Conservation (phyloP, 2,888 invertebrate genomes). For the Cephonodes hylas region DNA sequence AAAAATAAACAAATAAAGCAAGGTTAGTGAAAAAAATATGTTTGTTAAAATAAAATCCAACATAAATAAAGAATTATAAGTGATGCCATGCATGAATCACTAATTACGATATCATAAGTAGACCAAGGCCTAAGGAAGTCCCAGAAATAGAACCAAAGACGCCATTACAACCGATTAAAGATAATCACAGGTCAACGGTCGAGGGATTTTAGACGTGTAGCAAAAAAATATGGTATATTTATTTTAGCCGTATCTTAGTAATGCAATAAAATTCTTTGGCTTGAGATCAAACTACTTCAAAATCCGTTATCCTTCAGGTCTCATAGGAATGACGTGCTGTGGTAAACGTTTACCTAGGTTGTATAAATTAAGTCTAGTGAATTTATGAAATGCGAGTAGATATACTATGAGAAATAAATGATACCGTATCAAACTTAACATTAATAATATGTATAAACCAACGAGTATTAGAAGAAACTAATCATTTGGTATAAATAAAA, state of each 20-base stretch:
- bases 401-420: too few species aligned
- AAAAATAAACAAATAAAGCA: not conserved
- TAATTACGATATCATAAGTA: not conserved
- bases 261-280: not conserved
- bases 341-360: too few species aligned
- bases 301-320: too few species aligned
- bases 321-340: too few species aligned
- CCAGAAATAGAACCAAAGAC: not conserved
- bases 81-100: not conserved
- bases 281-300: not conserved
- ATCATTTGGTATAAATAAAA: not conserved
- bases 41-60: not conserved
- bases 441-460: not conserved
- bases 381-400: too few species aligned
- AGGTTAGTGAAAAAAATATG: not conserved
- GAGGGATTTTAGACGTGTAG: not conserved
- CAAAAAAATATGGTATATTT: not conserved
- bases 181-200: not conserved
- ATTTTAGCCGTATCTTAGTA: not conserved
- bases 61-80: not conserved
- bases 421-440: not conserved
- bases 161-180: not conserved
- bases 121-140: not conserved
- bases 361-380: too few species aligned
- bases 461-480: not conserved